Evolutionary conservation across 2,888 invertebrate species (phyloP), one percentile per base, ranked within the genome.

Genomic region (Ecliptopera silaceata): DNA sequence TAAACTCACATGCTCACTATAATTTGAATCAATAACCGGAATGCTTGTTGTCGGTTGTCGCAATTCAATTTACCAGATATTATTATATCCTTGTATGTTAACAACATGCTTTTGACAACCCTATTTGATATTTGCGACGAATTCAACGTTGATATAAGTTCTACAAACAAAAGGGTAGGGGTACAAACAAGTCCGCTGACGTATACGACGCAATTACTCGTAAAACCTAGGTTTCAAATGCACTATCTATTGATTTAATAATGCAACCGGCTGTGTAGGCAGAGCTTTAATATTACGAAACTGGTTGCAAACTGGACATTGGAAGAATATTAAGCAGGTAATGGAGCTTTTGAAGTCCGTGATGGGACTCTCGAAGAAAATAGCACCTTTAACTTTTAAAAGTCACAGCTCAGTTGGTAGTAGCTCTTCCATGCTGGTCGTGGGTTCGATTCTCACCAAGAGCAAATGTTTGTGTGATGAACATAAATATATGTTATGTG

Each of bases 201-300:
- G 43, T 47, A 54, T 13, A 52, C 46, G 46, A 50, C 61, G 57
- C 65, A 64, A 62, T 59, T 61, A 61, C 56, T 56, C 59, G 41
- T 31, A 51, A 60, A 55, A 59, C 48, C 53, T 55, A 59, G 57
- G 54, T 61, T 62, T 59, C 57, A 42, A 62, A 57, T 66, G 62
- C 56, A 63, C 56, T 64, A 66, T 63, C 64, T 63, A 66, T 66
- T 61, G 61, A 63, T 66, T 66, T 63, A 66, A 63, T 66, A 64
- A 66, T 56, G 66, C 64, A 66, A 56, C 61, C 20, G 52, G 42
- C 57, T 55, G 61, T 64, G 64, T 66, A 63, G 66, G 66, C 52
- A 56, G 61, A 63, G 61, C 61, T 66, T 65, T 66, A 60, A 58
- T 60, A 64, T 64, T 65, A 63, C 61, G 61, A 60, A 47, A 64